Conservation (phyloP, 2,888 invertebrate species). For the Artemia sinica region DNA sequence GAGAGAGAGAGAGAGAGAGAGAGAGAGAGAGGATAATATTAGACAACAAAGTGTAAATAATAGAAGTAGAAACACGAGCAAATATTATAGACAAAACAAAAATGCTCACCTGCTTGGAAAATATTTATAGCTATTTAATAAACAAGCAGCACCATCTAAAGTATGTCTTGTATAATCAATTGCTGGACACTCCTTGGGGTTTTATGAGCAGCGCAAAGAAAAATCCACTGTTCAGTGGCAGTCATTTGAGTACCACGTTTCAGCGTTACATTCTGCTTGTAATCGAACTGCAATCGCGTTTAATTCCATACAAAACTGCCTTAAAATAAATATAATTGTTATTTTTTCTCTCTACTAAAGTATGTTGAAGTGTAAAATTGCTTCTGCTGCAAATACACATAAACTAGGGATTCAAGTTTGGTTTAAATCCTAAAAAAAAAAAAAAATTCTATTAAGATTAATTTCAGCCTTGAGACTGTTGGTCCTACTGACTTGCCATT, state of each 20-base stretch:
- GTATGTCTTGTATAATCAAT: conserved; percentile 98
- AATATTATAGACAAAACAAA: conserved; percentile 19
- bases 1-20: no score
- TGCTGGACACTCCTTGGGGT: conserved; percentile 98
- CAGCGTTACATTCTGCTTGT: conserved; percentile 89
- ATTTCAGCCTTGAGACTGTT: no score
- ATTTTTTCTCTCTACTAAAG: neutral
- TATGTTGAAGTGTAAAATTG: neutral
- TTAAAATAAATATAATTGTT: neutral
- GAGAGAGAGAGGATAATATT: no score
- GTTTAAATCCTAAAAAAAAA: no score
- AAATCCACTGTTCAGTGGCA: conserved; percentile 99
- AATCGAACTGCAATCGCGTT: conserved; percentile 93
- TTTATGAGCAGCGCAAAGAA: conserved; percentile 97
- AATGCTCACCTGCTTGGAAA: conserved; percentile 79
- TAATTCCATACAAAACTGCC: conserved; percentile 97
- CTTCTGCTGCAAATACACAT: no score
- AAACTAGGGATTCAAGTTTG: no score
- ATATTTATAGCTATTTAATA: conserved; percentile 97
- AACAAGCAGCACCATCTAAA: conserved; percentile 91
- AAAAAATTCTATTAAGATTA: no score
- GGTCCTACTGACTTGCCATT: no score
- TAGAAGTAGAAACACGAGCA: no score
- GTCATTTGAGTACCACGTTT: conserved; percentile 99
- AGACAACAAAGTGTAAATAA: conserved; percentile 14